phyloP scores from a whole-genome alignment of 2,113 vertebrate genomes.

The Petromus typicus region DNA sequence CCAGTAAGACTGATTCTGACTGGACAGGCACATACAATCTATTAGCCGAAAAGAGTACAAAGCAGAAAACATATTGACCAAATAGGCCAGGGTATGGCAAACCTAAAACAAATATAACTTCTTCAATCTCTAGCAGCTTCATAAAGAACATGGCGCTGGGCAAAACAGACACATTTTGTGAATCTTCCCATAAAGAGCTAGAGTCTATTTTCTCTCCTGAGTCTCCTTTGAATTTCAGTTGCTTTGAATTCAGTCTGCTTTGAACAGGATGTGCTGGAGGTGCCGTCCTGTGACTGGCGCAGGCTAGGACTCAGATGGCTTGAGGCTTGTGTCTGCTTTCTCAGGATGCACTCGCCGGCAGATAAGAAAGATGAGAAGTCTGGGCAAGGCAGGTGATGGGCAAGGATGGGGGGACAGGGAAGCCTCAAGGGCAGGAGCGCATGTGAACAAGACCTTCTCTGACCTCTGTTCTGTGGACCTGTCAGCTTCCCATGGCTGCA shows the following conservation, averaged over 20 bases:
- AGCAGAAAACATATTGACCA: not conserved
- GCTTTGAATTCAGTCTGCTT: not conserved
- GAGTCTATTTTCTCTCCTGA: not conserved
- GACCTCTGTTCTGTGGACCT: not conserved
- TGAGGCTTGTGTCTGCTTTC: not conserved
- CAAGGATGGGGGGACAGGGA: not conserved
- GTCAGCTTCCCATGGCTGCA: not conserved
- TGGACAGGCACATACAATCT: not conserved
- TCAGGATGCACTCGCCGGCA: not conserved
- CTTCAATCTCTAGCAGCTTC: not conserved
- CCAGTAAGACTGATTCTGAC: not conserved
- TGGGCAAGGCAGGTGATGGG: not conserved
- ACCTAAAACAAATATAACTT: not conserved
- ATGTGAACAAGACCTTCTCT: rapidly evolving
- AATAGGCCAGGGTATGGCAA: not conserved
- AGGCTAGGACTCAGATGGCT: not conserved
- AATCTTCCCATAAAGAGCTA: not conserved
- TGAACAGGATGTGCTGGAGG: not conserved
- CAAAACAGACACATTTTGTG: not conserved
- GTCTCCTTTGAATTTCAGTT: not conserved
- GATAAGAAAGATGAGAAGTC: not conserved
- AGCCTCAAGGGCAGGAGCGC: not conserved
- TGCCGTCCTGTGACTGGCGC: not conserved
- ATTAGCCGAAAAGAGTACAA: not conserved
- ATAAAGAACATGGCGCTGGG: not conserved